phyloP scores from a whole-genome alignment of 2,797 vertebrate genomes.

The Sebastes steindachneri region DNA sequence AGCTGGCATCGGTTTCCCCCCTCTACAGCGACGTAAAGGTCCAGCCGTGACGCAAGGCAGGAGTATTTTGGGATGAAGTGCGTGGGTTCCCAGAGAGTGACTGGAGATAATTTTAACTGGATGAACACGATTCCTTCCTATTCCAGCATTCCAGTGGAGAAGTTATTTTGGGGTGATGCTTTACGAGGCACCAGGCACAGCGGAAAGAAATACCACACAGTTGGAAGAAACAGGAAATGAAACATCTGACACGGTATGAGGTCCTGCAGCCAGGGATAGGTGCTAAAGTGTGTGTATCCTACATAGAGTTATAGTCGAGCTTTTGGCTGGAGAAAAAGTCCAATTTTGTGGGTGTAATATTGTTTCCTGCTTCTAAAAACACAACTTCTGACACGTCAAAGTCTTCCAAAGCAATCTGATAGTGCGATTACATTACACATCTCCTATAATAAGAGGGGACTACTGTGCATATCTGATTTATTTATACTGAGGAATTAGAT shows the following conservation, averaged over 20 bases:
- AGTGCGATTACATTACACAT: slow-evolving; percentile 2
- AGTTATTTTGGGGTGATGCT: slow-evolving; percentile 78
- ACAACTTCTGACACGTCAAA: slow-evolving; percentile 20
- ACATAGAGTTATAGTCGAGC: slow-evolving; percentile 47
- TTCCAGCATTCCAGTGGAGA: slow-evolving; percentile 74
- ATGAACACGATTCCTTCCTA: slow-evolving; percentile 78
- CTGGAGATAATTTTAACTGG: slow-evolving; percentile 74
- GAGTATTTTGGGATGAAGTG: slow-evolving; percentile 79
- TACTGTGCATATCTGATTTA: not conserved
- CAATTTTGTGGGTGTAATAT: slow-evolving; percentile 71
- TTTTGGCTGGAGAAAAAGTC: slow-evolving; percentile 64
- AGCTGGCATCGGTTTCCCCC: slow-evolving; percentile 62
- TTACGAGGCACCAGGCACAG: slow-evolving; percentile 67
- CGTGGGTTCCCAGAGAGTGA: slow-evolving; percentile 69
- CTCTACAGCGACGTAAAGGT: slow-evolving; percentile 62
- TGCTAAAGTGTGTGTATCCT: slow-evolving; percentile 55
- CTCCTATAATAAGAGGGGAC: slow-evolving; percentile 9
- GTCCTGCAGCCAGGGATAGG: slow-evolving; percentile 57
- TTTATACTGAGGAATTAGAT: slow-evolving; percentile 28
- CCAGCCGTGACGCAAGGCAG: slow-evolving; percentile 75
- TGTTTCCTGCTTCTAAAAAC: slow-evolving; percentile 71
- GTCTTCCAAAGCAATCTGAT: slow-evolving; percentile 14
- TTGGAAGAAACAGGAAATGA: slow-evolving; percentile 63
- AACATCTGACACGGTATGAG: slow-evolving; percentile 68
- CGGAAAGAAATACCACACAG: slow-evolving; percentile 64